A percentile compares a stretch with the other conserved stretches of the same genome.
Conservation (phyloP, 2,797 vertebrate species). For the Megalops cyprinoides region DNA sequence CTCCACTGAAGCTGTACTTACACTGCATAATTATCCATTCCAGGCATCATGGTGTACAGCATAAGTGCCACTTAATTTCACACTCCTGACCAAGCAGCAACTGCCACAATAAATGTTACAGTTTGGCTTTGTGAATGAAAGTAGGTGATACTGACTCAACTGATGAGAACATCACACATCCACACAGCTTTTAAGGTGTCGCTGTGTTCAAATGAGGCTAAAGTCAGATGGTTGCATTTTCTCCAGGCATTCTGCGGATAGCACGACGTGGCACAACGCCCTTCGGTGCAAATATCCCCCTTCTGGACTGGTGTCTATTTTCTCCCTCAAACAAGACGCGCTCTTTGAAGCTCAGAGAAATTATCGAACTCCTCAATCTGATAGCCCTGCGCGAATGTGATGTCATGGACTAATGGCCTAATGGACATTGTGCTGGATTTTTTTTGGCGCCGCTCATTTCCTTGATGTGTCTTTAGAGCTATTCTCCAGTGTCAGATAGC, state of each 20-base stretch:
- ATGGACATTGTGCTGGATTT: constrained; percentile 10
- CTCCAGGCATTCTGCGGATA: neutral
- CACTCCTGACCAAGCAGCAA: too few species aligned
- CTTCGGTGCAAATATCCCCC: neutral
- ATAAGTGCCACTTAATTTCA: too few species aligned
- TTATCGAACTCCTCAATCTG: neutral
- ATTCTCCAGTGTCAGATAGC: neutral
- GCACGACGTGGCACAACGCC: neutral
- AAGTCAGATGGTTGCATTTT: neutral
- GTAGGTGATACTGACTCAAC: neutral
- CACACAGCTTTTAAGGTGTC: neutral
- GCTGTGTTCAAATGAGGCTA: neutral
- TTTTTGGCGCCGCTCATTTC: constrained; percentile 12
- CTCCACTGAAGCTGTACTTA: too few species aligned
- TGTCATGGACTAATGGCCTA: neutral
- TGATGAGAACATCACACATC: neutral
- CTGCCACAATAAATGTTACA: too few species aligned
- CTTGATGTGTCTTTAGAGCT: neutral
- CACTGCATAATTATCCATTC: too few species aligned
- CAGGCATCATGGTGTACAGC: too few species aligned
- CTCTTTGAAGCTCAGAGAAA: neutral
- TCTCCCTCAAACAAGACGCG: neutral
- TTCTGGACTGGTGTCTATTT: neutral
- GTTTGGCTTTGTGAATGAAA: too few species aligned
- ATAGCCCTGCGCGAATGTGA: neutral